Evolutionary conservation across 2,113 vertebrate genomes (phyloP).

Genomic region (Lynx canadensis): DNA sequence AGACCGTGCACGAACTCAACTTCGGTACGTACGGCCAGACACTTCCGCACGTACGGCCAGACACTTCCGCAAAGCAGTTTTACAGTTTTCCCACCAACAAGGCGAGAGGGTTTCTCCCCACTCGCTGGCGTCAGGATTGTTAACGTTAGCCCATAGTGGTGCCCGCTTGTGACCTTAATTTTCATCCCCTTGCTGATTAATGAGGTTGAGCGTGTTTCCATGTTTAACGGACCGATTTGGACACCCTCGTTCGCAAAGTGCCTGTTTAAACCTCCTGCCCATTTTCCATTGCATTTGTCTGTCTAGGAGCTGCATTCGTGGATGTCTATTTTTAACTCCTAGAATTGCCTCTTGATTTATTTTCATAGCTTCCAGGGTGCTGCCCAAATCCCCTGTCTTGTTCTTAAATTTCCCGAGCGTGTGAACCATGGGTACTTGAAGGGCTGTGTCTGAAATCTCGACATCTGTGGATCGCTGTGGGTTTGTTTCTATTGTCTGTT

Average conservation of each 20-base stretch:
- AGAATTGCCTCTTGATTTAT: neutral
- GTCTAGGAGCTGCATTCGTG: neutral
- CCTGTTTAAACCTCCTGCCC: neutral
- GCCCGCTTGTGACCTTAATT: neutral
- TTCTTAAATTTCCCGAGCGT: neutral
- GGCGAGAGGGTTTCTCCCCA: accelerated
- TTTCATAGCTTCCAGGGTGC: neutral
- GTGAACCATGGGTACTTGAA: neutral
- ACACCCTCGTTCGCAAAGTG: neutral
- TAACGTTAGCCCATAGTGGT: neutral
- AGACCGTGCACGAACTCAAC: accelerated
- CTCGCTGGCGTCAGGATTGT: accelerated
- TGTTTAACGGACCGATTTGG: neutral
- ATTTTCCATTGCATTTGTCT: neutral
- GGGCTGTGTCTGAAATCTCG: neutral
- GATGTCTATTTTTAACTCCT: neutral
- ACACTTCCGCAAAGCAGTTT: accelerated
- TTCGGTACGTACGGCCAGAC: accelerated
- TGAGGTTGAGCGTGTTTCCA: neutral
- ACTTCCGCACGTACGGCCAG: accelerated
- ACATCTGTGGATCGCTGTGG: neutral
- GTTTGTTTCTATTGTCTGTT: neutral
- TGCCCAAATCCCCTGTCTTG: neutral
- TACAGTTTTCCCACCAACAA: accelerated
- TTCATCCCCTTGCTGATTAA: neutral